These are phyloP conservation scores for Onychorhynchus coronatus DNA, from an alignment of 2,113 vertebrate species.

Conservation along the genomic window DNA sequence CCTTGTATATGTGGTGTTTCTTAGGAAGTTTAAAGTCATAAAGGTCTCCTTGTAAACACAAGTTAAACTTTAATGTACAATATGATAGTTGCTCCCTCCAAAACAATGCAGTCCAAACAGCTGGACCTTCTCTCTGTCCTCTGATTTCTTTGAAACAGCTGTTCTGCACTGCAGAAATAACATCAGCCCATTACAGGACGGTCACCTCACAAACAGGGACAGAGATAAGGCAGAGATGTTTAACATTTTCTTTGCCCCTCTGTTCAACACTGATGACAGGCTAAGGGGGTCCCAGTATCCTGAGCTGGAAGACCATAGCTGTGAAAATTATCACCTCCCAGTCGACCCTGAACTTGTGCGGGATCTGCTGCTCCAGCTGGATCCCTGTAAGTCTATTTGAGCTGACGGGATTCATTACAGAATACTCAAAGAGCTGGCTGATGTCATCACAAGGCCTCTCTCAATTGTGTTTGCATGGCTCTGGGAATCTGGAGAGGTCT, in stretches of 20 bases:
- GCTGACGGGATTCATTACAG: neutral
- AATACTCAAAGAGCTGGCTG: neutral
- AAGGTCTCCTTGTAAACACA: neutral
- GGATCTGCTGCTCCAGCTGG: neutral
- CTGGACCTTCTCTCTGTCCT: neutral
- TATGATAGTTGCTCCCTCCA: neutral
- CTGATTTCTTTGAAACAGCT: neutral
- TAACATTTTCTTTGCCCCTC: neutral
- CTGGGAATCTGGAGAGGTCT: neutral
- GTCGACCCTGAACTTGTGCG: neutral
- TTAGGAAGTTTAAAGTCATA: neutral
- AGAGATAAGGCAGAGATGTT: neutral
- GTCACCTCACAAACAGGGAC: neutral
- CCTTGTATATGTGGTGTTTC: neutral
- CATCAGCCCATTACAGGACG: rapidly evolving
- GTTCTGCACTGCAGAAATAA: neutral
- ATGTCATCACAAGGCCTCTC: neutral
- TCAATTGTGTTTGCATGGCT: neutral
- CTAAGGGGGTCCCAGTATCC: neutral
- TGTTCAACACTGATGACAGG: neutral
- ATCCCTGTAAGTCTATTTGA: neutral
- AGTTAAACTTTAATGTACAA: neutral
- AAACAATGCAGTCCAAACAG: neutral
- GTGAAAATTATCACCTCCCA: neutral
- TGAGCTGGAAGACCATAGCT: neutral